Base-by-base conservation (phyloP, 2,113 vertebrate genomes). In the Hypanus sabinus region DNA sequence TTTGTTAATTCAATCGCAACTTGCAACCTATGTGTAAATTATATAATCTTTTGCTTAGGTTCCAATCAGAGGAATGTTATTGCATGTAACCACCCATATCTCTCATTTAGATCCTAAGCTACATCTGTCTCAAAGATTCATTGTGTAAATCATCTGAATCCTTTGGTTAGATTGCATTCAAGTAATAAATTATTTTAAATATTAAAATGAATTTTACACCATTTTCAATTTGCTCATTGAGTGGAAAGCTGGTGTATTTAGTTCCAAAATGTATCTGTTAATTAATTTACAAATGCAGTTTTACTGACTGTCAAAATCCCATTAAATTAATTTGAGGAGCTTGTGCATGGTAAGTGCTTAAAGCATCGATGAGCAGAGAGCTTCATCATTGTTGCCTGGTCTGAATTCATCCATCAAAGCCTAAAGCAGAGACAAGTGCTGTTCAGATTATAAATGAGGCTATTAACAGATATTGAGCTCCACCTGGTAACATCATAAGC, bases 281-380 rank as follows among this genome's bases (percentile, higher is more conserved):
- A 90, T 90, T 90, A 60, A 87, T 62, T 60, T 65, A 90, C 85
- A 90, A 90, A 90, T 6, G 12, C 30, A 65, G 60, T 68, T 65
- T 90, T 68, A 65, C 85, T 90, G 12, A 65, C 85, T 68, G 85
- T 90, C 85, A 33, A 62, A 90, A 65, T 65, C 85, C 85, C 30
- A 90, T 90, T 90, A 62, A 90, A 90, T 90, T 90, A 90, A 68
- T 90, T 90, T n/a, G 85, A 65, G 85, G 60, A 90, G n/a, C 60
- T 90, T 90, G 85, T 65, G 85, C 85, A 90, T 90, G 12, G n/a
- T 90, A 36, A 65, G 60, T 62, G 20, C 85, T 90, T 90, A 90
- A 90, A 90, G 30, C 85, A n/a, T 90, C n/a, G 30, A 68, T 90
- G 85, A 90, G 60, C 85, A 68, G 60, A 20, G 85, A 90, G 85